Base-by-base conservation (phyloP, 2,113 vertebrate species). In the Otus sunia region DNA sequence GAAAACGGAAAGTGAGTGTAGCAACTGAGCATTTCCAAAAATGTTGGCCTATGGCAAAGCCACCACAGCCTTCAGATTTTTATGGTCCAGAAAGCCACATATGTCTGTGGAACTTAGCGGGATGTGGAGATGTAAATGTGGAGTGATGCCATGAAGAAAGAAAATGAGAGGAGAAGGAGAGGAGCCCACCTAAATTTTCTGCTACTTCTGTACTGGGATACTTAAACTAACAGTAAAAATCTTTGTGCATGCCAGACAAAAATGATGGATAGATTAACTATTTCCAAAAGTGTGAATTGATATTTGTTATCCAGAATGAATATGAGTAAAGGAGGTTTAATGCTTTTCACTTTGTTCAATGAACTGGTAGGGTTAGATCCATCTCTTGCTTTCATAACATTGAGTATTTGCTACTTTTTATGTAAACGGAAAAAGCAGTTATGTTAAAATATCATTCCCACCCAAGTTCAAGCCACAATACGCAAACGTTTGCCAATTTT, bases 391-490 rank as follows among this genome's bases (percentile, higher is more conserved):
- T 90, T 79, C 45, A 21, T 30, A 73, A 95, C 86, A 71, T 12
- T n/a, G 73, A 90, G 64, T 9, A 63, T 73, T 92, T 92, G 32
- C 71, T 85, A 25, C 45, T 81, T 87, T 91, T 73, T 62, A 52
- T 36, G 49, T 36, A 82, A 76, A 75, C 92, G 90, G 92, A 96
- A 97, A 95, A 83, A 77, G 74, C 79, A 94, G 71, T 69, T 75
- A 52, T 36, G 63, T 92, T 64, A 62, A 94, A 82, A 52, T 36
- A 95, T 32, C 49, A 67, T 74, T 97, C 68, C 96, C 96, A 96
- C 97, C 96, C 97, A 91, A 86, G 71, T 92, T 94, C 95, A 90
- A 80, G 80, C 72, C 90, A 89, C 92, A 92, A 50, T 85, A 88
- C 86, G 86, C 60, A 81, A 96, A 85, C 10, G 74, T 36, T 45